Evolutionary conservation across 2,797 vertebrate genomes (phyloP).

Genomic region (Sternarchorhynchus goeldii): DNA sequence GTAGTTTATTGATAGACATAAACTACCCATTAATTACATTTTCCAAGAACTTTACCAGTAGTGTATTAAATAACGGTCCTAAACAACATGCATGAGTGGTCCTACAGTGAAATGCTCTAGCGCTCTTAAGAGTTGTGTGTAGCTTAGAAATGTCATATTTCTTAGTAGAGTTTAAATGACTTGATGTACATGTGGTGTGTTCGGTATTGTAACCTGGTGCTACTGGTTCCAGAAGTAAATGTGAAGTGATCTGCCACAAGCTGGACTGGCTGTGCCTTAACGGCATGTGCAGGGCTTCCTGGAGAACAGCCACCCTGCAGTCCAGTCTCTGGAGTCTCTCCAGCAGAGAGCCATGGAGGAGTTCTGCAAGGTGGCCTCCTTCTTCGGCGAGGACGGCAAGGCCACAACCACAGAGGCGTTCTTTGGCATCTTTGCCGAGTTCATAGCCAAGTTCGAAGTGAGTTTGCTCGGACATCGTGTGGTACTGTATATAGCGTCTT

Average conservation of each 20-base stretch:
- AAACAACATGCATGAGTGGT: no score
- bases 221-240: no score
- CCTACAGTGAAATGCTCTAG: no score
- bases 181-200: no score
- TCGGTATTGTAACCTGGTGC: no score
- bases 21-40: no score
- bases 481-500: neutral
- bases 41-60: no score
- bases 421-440: constrained; percentile 95
- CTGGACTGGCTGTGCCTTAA: constrained; percentile 63
- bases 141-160: no score
- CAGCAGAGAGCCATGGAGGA: constrained; percentile 91
- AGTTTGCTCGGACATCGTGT: constrained; percentile 50
- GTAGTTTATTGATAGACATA: no score
- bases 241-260: neutral
- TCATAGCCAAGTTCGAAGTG: constrained; percentile 95
- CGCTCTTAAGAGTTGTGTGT: no score
- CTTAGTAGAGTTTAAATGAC: no score
- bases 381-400: constrained; percentile 92
- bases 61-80: no score
- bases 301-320: constrained; percentile 88
- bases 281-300: constrained; percentile 84
- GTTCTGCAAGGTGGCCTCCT: constrained; percentile 87
- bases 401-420: constrained; percentile 89
- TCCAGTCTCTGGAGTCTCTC: constrained; percentile 89